A percentile compares a stretch with the other conserved stretches of the same genome.
These are phyloP conservation scores for Cyprinodon diabolis DNA, from an alignment of 2,797 vertebrate species.

Conservation along the genomic window DNA sequence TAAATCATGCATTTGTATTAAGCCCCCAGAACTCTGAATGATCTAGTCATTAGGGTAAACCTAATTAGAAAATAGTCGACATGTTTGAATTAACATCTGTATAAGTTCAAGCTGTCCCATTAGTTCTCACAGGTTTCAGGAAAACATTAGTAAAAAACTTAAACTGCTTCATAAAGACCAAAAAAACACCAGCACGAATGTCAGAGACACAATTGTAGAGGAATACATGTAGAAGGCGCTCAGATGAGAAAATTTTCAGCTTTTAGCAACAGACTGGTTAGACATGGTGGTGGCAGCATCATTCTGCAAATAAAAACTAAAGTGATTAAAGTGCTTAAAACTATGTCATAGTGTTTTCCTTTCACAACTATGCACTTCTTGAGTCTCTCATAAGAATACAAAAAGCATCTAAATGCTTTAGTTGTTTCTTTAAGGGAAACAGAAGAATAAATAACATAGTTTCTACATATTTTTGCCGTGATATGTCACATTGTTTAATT, in stretches of 20 bases:
- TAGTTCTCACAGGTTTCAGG: neutral
- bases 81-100: neutral
- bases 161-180: too few species aligned
- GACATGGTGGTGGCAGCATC: neutral
- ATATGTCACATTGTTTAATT: neutral
- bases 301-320: neutral
- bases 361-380: neutral
- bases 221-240: too few species aligned
- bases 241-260: too few species aligned
- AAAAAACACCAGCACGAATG: too few species aligned
- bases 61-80: neutral
- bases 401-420: neutral
- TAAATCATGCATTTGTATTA: too few species aligned
- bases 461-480: neutral
- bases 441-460: neutral
- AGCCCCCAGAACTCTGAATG: too few species aligned
- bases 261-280: neutral
- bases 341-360: neutral
- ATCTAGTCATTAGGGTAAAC: too few species aligned
- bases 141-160: too few species aligned
- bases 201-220: too few species aligned
- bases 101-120: neutral
- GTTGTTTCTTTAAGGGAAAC: neutral
- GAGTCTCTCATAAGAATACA: neutral
- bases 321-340: neutral